Conservation (phyloP, 92 coral and sea anemone genomes). For the Zoanthus solanderi region DNA sequence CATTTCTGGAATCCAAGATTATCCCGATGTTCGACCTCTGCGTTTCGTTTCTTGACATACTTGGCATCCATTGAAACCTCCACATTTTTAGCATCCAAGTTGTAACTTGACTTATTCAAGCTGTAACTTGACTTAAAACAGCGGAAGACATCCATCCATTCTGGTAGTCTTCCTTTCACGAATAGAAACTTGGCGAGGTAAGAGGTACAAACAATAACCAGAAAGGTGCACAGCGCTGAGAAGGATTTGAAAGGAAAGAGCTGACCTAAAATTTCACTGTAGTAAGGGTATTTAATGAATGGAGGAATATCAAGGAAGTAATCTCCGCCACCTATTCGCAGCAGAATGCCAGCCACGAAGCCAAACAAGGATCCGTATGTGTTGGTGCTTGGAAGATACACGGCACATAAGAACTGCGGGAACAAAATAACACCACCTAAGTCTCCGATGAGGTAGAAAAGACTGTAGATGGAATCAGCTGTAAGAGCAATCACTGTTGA, state of each 20-base stretch:
- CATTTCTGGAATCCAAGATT: too few relatives aligned
- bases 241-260: constrained; percentile 46
- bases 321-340: constrained; percentile 49
- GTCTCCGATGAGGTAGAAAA: constrained; percentile 36
- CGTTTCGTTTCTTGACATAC: not conserved
- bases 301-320: constrained; percentile 8
- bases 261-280: constrained; percentile 52
- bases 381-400: constrained; percentile 30
- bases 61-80: too few relatives aligned
- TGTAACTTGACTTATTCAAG: not conserved
- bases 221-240: constrained; percentile 19
- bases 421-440: constrained; percentile 12
- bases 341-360: not conserved
- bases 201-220: constrained; percentile 17
- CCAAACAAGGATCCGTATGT: constrained; percentile 41
- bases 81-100: not conserved
- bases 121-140: not conserved
- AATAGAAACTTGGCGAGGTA: constrained; percentile 46
- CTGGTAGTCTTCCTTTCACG: not conserved
- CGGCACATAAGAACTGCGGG: constrained; percentile 49
- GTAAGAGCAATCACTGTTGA: constrained; percentile 32
- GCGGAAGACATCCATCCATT: constrained; percentile 29
- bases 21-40: too few relatives aligned
- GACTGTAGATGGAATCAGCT: constrained; percentile 5
- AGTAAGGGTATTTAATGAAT: constrained; percentile 42